Evolutionary conservation across 2,797 vertebrate genomes (phyloP), one percentile per base, ranked within the genome.

Genomic region (Lacerta agilis): DNA sequence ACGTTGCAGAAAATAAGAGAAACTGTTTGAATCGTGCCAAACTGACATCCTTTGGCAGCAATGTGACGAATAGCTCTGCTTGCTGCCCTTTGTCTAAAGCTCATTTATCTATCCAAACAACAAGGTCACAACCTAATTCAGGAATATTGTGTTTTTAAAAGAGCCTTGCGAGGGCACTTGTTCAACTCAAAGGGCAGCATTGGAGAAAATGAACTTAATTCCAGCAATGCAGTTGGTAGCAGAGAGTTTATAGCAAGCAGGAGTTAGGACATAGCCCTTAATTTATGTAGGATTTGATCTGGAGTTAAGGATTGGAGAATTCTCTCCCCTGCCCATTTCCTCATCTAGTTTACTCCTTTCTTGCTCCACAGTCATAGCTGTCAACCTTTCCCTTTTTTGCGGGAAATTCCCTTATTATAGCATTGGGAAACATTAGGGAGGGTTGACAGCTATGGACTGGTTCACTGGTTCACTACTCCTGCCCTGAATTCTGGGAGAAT

Each of bases 101-200:
- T 77, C 33, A 78, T 83, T 41, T n/a, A 58, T 83, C 33, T 88
- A 41, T 83, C 33, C 78, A 33, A 83, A 29, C 67, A 55, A 55
- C 73, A 83, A 83, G 75, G 43, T 10, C n/a, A 33, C 23, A 15
- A 41, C 27, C 36, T 79, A n/a, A 61, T 38, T 80, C 33, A 80
- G 66, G 45, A 78, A 76, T 73, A 41, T 36, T 78, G 6, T 64
- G 6, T 27, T 41, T 69, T 86, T 43, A 18, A 87, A 78, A 78
- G 25, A 3, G 80, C 69, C 23, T 69, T 77, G 20, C 55, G 23
- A 29, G 43, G n/a, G 55, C 11, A 61, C 27, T 13, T 41, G 43
- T 66, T 73, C 41, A 76, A 5, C 38, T n/a, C 1, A 7, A 66
- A 87, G 69, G 55, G 73, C 75, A 67, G 33, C 29, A 38, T 15